These are phyloP conservation scores for Zaprionus gabonicus DNA, from an alignment of 1,140 invertebrate species.

Conservation along the genomic window DNA sequence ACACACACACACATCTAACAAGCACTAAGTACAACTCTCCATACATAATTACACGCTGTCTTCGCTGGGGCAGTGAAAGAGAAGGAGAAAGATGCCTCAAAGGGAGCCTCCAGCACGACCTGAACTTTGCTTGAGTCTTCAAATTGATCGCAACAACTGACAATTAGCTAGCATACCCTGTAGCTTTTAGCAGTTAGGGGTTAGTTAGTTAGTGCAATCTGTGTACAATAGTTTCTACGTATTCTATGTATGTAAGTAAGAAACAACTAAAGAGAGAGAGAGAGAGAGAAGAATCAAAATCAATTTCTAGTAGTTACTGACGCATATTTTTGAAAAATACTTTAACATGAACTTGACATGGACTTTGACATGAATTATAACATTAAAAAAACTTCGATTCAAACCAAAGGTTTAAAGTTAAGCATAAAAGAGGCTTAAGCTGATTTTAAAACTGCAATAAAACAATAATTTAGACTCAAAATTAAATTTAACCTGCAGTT, in stretches of 20 bases:
- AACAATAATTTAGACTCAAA: neutral
- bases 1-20: neutral
- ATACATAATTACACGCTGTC: conserved; percentile 2
- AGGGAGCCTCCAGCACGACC: conserved; percentile 10
- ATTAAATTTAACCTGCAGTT: neutral
- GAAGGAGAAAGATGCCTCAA: conserved; percentile 3
- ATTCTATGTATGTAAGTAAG: too few species aligned
- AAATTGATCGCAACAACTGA: conserved; percentile 31
- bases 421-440: too few species aligned
- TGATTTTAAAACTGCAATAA: too few species aligned
- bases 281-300: neutral
- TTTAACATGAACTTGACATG: neutral
- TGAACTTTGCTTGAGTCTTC: conserved; percentile 31
- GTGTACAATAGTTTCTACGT: too few species aligned
- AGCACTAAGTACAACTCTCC: neutral
- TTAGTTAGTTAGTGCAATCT: neutral
- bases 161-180: conserved; percentile 30
- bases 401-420: neutral
- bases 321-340: too few species aligned
- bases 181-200: neutral
- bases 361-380: neutral
- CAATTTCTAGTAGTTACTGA: neutral
- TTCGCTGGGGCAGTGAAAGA: neutral
- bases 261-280: too few species aligned
- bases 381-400: neutral